Evolutionary conservation across 2,113 vertebrate genomes (phyloP).

Genomic region (Toxotes chatareus): DNA sequence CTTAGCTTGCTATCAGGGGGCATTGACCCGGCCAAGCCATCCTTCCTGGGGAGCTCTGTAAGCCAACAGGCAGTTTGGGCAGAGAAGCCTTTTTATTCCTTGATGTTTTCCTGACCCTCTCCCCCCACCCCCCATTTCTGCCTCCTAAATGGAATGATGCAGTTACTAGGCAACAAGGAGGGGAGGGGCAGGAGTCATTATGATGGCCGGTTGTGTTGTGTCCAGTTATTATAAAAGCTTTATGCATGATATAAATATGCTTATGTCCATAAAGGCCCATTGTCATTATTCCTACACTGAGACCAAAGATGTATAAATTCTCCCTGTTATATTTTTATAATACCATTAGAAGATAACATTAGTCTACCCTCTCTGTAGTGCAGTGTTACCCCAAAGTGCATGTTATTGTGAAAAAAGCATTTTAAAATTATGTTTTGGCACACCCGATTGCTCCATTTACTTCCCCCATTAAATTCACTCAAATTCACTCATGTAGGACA

Average conservation of each 20-base stretch:
- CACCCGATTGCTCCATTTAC: conserved; percentile 79
- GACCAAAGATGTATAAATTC: conserved; percentile 27
- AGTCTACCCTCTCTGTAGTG: conserved; percentile 49
- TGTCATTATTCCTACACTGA: conserved; percentile 12
- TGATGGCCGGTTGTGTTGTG: conserved; percentile 28
- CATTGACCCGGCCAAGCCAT: conserved; percentile 30
- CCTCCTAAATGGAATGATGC: conserved; percentile 60
- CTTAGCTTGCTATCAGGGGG: conserved; percentile 51
- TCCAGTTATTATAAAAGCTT: conserved; percentile 37
- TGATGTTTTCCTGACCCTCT: conserved; percentile 61
- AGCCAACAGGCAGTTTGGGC: conserved; percentile 50
- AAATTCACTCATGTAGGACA: conserved; percentile 86
- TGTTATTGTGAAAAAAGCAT: conserved; percentile 71
- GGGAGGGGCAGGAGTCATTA: conserved; percentile 43
- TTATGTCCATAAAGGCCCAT: conserved; percentile 16
- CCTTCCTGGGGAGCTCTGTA: conserved; percentile 42
- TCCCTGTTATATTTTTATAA: conserved; percentile 38
- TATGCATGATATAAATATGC: conserved; percentile 44
- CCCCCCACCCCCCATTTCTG: neutral
- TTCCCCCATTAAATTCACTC: conserved; percentile 82
- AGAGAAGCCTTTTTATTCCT: conserved; percentile 60
- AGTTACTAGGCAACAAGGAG: conserved; percentile 77
- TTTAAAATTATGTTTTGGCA: conserved; percentile 81
- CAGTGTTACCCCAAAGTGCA: conserved; percentile 65
- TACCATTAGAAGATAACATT: conserved; percentile 36